These are phyloP conservation scores for Drosophila seguyi DNA, from an alignment of 1,140 invertebrate genomes.

Conservation along the genomic window DNA sequence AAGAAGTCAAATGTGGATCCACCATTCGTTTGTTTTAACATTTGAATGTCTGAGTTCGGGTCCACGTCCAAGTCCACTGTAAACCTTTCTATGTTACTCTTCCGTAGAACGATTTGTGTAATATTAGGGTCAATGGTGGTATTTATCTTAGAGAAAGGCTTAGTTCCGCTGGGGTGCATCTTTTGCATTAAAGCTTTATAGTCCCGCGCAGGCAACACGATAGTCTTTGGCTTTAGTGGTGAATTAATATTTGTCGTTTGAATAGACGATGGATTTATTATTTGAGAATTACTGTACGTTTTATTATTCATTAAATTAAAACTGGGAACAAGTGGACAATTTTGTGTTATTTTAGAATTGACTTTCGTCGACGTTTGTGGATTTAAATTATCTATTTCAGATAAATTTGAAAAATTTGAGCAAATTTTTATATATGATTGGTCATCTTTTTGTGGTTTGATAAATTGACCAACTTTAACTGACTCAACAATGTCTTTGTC, in stretches of 20 bases:
- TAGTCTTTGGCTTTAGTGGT: constrained; percentile 81
- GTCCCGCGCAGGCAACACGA: constrained; percentile 86
- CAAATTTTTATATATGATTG: neutral
- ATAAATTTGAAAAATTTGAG: neutral
- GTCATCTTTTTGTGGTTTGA: neutral
- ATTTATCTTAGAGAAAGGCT: constrained; percentile 52
- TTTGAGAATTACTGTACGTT: neutral
- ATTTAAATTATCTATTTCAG: neutral
- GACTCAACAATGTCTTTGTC: constrained; percentile 23
- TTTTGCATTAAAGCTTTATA: constrained; percentile 86
- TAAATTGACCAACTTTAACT: neutral
- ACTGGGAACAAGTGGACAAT: neutral
- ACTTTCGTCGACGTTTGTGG: neutral
- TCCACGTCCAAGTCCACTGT: neutral
- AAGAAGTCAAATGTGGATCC: constrained; percentile 29
- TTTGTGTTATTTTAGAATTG: neutral
- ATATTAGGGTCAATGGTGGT: constrained; percentile 51
- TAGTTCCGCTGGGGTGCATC: constrained; percentile 71
- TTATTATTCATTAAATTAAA: neutral
- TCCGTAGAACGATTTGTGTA: constrained; percentile 83
- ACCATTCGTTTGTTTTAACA: neutral
- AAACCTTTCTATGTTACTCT: constrained; percentile 57
- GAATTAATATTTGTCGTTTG: neutral
- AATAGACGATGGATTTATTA: neutral
- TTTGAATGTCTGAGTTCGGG: neutral